Base-by-base conservation (phyloP, 2,888 invertebrate genomes). In the Idaea biselata region DNA sequence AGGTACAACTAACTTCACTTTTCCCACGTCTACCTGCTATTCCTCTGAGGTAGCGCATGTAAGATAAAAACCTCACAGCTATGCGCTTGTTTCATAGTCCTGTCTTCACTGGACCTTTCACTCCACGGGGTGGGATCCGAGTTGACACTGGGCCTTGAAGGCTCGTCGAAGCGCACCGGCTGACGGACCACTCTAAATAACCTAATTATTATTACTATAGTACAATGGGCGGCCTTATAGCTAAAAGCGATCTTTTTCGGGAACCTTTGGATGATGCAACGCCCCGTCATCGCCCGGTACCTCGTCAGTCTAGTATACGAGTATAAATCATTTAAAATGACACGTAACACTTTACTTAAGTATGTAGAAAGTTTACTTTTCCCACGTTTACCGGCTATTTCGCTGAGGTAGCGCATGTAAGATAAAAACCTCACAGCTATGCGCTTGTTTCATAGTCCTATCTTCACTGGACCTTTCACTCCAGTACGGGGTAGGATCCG, bases 1-100 rank as follows among this genome's bases (percentile, higher is more conserved):
- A n/a, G n/a, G n/a, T n/a, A n/a, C n/a, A n/a, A 3, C 25, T 25
- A 25, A 25, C 25, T 25, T 25, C 25, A 25, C 3, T 25, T 25
- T 25, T 3, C 25, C 1, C 25, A 25, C 5, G 5, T 25, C 5
- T 25, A 25, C 25, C 25, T 1, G 25, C 25, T 25, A 25, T 70
- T 71, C 1, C 61, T 69, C 54, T 73, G 71, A 1, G 66, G 60
- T 44, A 80, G 82, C 0, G 82, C 75, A 16, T 83, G 81, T 0
- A 89, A 59, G 0, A 83, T 79, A 67, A 88, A 89, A 33, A 88
- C 75, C 65, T 88, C 88, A 56, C 84, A 86, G 63, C 85, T 86
- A 3, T 75, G 79, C 0, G 86, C 75, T 1, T 81, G 72, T 60
- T 81, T 80, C 11, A 85, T 61, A 1, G 66, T 59, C 7, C 67